Percentiles rank a stretch among this genome's conserved stretches.
These are phyloP conservation scores for Podarcis lilfordi DNA, from an alignment of 2,797 vertebrate species.

Conservation along the genomic window DNA sequence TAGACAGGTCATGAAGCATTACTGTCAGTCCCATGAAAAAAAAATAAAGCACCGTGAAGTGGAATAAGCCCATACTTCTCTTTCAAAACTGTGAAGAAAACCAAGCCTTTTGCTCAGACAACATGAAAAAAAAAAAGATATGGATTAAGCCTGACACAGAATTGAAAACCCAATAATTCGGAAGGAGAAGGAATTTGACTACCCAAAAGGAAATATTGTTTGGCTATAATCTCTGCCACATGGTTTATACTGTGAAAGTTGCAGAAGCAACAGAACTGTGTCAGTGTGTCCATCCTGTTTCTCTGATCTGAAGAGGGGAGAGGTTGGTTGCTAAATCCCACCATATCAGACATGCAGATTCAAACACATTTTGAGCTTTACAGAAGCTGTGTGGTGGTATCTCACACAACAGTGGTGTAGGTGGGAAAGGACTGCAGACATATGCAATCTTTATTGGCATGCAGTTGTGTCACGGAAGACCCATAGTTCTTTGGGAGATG, in stretches of 20 bases:
- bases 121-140: background rate
- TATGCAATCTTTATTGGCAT: background rate
- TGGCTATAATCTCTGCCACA: background rate
- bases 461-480: background rate
- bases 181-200: background rate
- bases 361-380: background rate
- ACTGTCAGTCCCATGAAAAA: background rate
- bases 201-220: background rate
- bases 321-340: background rate
- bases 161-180: conserved; percentile 1
- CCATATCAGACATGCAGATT: background rate
- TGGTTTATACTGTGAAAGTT: background rate
- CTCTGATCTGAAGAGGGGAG: background rate
- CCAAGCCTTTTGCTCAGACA: background rate
- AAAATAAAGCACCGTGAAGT: conserved; percentile 8
- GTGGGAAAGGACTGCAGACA: background rate
- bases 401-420: background rate
- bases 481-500: background rate
- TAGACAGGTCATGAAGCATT: conserved; percentile 17
- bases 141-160: conserved; percentile 5
- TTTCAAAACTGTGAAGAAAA: background rate
- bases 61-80: conserved; percentile 16
- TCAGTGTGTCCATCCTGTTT: background rate
- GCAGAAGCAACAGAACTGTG: background rate
- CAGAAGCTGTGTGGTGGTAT: background rate